Evolutionary conservation across 2,888 invertebrate species (phyloP).

Genomic region (Cheilosia urbana): DNA sequence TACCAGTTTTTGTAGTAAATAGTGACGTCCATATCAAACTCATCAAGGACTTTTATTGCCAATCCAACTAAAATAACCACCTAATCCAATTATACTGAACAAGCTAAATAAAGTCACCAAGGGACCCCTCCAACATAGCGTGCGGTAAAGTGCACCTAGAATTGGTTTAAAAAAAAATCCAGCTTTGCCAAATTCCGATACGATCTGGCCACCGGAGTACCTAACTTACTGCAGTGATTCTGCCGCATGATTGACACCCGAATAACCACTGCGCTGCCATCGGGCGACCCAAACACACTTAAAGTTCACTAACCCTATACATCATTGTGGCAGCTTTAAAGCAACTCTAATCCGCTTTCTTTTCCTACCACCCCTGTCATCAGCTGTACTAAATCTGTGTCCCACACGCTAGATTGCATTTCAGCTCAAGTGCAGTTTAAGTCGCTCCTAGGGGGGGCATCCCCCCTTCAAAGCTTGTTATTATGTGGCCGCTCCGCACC

Average conservation of each 20-base stretch:
- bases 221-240: conserved; percentile 34
- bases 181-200: conserved; percentile 32
- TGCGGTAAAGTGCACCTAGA: conserved; percentile 13
- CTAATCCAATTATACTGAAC: background rate
- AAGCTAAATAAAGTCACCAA: conserved; percentile 7
- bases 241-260: conserved; percentile 61
- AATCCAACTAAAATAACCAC: too few species aligned
- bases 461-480: conserved; percentile 25
- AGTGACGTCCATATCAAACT: too few species aligned
- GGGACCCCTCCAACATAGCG: conserved; percentile 19
- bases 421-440: conserved; percentile 47
- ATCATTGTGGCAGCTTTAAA: conserved; percentile 14
- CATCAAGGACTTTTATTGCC: too few species aligned
- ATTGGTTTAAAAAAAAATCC: background rate
- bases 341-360: background rate
- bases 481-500: conserved; percentile 49
- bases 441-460: conserved; percentile 43
- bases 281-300: conserved; percentile 5
- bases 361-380: background rate
- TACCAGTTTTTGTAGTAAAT: too few species aligned
- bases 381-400: conserved; percentile 6
- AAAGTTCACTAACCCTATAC: conserved; percentile 54
- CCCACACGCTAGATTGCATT: conserved; percentile 50
- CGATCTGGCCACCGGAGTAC: conserved; percentile 8
- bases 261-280: conserved; percentile 16